Conservation (phyloP, 2,113 vertebrate species). For the Pycnonotus jocosus region DNA sequence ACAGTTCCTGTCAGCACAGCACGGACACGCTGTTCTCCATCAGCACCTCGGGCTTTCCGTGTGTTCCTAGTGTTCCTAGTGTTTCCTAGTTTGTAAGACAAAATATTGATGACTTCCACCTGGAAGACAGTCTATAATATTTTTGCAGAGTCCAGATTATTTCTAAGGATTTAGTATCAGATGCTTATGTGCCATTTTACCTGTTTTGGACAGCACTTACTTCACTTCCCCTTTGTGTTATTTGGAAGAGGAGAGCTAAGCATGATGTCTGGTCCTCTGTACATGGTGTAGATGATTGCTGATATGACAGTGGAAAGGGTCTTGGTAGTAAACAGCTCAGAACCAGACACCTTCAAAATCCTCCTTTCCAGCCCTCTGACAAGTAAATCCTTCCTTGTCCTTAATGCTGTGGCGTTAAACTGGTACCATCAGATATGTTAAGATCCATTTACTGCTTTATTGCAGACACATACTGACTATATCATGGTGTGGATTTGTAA, state of each 20-base stretch:
- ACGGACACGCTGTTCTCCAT: not conserved
- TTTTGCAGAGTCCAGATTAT: not conserved
- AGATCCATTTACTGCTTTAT: not conserved
- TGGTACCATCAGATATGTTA: not conserved
- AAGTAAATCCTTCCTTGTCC: not conserved
- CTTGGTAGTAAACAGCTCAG: not conserved
- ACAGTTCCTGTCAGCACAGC: not conserved
- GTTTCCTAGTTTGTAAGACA: not conserved
- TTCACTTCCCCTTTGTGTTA: not conserved
- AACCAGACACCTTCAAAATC: not conserved
- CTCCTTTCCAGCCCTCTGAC: not conserved
- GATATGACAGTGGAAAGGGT: not conserved
- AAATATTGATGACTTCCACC: not conserved
- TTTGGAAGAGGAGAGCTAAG: not conserved
- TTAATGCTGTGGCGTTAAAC: not conserved
- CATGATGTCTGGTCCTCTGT: not conserved
- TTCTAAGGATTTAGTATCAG: not conserved
- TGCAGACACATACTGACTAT: not conserved
- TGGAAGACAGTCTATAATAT: not conserved
- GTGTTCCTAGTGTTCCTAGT: not conserved
- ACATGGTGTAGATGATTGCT: rapidly evolving
- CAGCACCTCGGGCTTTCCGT: not conserved
- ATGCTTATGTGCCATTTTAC: not conserved
- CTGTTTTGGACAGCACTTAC: not conserved
- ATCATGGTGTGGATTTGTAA: not conserved